phyloP scores from a whole-genome alignment of 2,113 vertebrate species.

The Pica pica region DNA sequence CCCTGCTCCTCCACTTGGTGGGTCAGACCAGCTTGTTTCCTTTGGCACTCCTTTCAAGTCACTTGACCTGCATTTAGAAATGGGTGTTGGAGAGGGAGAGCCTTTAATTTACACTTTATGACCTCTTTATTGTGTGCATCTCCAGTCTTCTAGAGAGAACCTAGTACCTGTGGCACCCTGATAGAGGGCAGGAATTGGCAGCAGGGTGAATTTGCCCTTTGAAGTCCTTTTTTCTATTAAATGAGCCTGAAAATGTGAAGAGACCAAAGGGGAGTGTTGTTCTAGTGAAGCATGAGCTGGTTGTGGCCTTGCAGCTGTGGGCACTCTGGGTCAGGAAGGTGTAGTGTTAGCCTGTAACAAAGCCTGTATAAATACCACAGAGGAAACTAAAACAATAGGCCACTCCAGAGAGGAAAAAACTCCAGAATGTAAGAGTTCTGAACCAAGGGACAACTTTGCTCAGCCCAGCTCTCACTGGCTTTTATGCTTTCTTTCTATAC shows the following conservation, averaged over 20 bases:
- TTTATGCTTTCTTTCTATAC: neutral
- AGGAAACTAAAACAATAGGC: neutral
- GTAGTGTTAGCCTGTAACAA: neutral
- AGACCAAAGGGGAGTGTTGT: accelerated
- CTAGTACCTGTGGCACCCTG: neutral
- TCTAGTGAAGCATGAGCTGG: neutral
- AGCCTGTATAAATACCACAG: neutral
- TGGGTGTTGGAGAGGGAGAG: neutral
- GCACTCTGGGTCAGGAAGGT: neutral
- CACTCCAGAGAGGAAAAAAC: neutral
- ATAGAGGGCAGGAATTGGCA: neutral
- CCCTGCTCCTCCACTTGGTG: neutral
- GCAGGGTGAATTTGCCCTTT: neutral
- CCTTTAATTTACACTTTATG: neutral
- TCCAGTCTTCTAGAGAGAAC: neutral
- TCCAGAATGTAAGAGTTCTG: neutral
- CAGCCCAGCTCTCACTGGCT: neutral
- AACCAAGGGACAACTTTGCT: neutral
- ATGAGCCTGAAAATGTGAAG: neutral
- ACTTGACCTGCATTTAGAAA: conserved; percentile 21
- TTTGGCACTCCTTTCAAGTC: neutral
- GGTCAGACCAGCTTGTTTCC: neutral
- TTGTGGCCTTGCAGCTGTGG: neutral
- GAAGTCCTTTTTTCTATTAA: neutral
- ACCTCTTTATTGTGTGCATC: neutral